These are phyloP conservation scores for Mantis religiosa DNA, from an alignment of 2,888 invertebrate genomes.

Conservation along the genomic window DNA sequence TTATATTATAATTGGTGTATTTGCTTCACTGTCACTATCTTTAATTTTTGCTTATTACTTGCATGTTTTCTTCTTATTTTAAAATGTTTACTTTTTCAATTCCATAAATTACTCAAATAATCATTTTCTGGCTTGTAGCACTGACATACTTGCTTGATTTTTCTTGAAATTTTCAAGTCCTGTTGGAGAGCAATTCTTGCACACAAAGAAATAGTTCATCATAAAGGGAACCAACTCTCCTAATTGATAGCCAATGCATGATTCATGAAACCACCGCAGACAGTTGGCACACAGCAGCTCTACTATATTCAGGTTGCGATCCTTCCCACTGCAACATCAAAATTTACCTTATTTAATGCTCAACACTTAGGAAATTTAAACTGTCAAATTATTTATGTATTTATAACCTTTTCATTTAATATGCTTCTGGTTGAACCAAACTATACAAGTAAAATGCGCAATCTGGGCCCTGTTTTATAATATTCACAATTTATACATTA, in stretches of 20 bases:
- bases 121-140: not conserved
- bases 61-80: not conserved
- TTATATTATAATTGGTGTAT: too few species aligned
- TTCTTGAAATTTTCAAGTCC: conserved; percentile 89
- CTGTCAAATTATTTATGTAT: too few species aligned
- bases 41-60: too few species aligned
- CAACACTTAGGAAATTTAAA: too few species aligned
- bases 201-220: conserved; percentile 90
- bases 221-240: conserved; percentile 91
- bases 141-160: conserved; percentile 82
- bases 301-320: conserved; percentile 83
- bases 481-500: too few species aligned
- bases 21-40: too few species aligned
- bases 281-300: conserved; percentile 90
- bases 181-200: conserved; percentile 89
- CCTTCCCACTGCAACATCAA: conserved; percentile 73
- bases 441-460: too few species aligned
- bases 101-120: not conserved
- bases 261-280: conserved; percentile 88
- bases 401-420: too few species aligned
- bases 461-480: too few species aligned
- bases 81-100: not conserved
- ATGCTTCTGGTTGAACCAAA: too few species aligned
- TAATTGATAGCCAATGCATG: conserved; percentile 86
- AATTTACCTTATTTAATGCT: not conserved